Evolutionary conservation across 1,140 invertebrate genomes (phyloP), one percentile per base, ranked within the genome.

Genomic region (Octopus bimaculoides): DNA sequence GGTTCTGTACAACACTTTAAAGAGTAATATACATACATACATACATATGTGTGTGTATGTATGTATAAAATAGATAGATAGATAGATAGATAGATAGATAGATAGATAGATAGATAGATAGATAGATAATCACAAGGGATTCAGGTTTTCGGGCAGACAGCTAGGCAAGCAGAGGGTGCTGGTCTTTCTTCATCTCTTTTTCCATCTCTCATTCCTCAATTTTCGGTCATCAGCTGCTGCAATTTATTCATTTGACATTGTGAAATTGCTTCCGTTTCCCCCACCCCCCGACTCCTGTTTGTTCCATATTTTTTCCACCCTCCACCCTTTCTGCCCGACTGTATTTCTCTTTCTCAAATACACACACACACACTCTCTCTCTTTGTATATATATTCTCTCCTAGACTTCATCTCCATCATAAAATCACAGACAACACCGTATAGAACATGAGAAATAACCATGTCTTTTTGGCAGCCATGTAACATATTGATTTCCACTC

Each of bases 61-160:
- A 61, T 61, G 17, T 61, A 61, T 61, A 61, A 61, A 9, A 61
- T 17, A 61, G 9, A 10, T 61, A 61, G 56, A 61, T 61, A 61
- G 56, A 61, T 61, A 61, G 56, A 61, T 61, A 61, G 56, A 61
- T 61, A 61, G 56, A 61, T 61, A 61, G 56, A 61, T 17, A 61
- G 9, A 61, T 17, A 61, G 56, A 61, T 17, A 61, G 56, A 61
- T 9, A 17, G 9, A 61, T 9, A 17, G 56, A 61, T 9, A 61
- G 56, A 61, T 61, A 61, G 56, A 61, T 61, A 61, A 17, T 9
- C 9, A 61, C 26, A 17, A 61, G 56, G 17, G 56, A 61, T 61
- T 61, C 9, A 3, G 9, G 17, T 61, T 10, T 61, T 61, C 9
- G 56, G 56, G 9, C 17, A 61, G 56, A 61, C 17, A 61, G 56